phyloP scores from a whole-genome alignment of 1,140 invertebrate genomes.

The Dinoponera quadriceps region DNA sequence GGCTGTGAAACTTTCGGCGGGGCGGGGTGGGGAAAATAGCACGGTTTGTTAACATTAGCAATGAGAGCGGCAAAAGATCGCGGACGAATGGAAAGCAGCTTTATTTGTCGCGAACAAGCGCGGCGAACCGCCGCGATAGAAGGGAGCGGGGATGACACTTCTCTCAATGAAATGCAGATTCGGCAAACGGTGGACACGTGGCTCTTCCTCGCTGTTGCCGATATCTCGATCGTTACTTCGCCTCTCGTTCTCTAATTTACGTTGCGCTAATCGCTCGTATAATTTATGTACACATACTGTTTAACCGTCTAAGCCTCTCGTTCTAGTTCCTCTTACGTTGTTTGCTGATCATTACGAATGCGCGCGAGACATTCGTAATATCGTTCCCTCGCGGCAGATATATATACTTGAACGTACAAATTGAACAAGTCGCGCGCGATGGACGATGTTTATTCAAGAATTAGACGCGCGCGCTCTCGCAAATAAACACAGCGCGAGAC shows the following conservation, averaged over 20 bases:
- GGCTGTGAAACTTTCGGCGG: slow-evolving; percentile 64
- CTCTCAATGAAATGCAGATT: neutral
- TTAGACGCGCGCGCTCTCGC: too few species aligned
- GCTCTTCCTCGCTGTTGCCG: neutral
- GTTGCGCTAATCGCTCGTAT: too few species aligned
- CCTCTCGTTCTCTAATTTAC: neutral
- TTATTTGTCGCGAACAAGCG: slow-evolving; percentile 55
- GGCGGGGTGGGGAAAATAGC: slow-evolving; percentile 70
- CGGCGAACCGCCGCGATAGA: neutral
- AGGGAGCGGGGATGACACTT: neutral
- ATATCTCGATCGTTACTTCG: neutral
- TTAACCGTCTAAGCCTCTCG: neutral
- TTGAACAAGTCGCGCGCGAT: neutral
- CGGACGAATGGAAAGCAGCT: slow-evolving; percentile 56
- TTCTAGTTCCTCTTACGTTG: slow-evolving; percentile 5
- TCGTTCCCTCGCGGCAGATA: neutral
- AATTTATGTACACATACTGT: neutral
- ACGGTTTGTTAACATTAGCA: slow-evolving; percentile 78
- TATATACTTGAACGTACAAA: neutral
- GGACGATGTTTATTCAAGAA: neutral
- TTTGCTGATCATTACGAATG: neutral
- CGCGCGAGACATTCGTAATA: neutral
- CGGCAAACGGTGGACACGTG: neutral
- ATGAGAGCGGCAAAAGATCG: slow-evolving; percentile 65
- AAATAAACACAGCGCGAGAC: slow-evolving; percentile 25